Percentiles rank a stretch among this genome's conserved stretches.
These are phyloP conservation scores for Rhinatrema bivittatum DNA, from an alignment of 2,797 vertebrate genomes.

Conservation along the genomic window DNA sequence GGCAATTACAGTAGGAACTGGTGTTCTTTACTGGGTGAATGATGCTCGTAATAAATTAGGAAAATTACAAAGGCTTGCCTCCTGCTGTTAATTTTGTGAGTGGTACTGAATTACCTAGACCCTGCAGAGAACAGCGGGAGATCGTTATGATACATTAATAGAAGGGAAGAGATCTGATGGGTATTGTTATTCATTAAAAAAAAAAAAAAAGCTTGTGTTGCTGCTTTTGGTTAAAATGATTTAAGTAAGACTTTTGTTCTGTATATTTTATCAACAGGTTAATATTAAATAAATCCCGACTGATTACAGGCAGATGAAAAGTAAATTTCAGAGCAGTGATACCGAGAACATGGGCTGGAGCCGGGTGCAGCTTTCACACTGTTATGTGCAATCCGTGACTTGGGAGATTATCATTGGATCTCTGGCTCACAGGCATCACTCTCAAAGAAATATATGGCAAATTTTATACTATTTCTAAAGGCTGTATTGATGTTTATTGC, in stretches of 20 bases:
- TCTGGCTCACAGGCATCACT: too few species aligned
- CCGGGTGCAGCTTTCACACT: too few species aligned
- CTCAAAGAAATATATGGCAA: too few species aligned
- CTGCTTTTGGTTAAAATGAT: conserved; percentile 17
- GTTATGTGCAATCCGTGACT: too few species aligned
- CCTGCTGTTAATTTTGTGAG: conserved; percentile 59
- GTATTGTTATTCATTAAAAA: conserved; percentile 48
- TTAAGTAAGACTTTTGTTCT: not conserved
- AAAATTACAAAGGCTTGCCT: conserved; percentile 54
- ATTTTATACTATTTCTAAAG: too few species aligned
- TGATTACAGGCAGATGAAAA: too few species aligned
- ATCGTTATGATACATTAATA: conserved; percentile 42
- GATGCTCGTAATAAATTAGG: conserved; percentile 48
- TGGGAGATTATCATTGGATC: too few species aligned
- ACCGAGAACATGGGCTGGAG: too few species aligned
- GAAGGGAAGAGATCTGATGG: conserved; percentile 46
- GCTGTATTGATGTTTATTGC: too few species aligned
- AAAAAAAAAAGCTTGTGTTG: too few species aligned
- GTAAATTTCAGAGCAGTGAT: too few species aligned
- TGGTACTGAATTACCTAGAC: conserved; percentile 46
- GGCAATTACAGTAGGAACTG: conserved; percentile 41
- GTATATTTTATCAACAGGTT: conserved; percentile 3
- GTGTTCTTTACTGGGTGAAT: conserved; percentile 45
- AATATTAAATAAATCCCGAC: conserved; percentile 3
- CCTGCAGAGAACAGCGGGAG: conserved; percentile 51